Evolutionary conservation across 2,113 vertebrate genomes (phyloP).

Genomic region (Sebastes schlegelii): DNA sequence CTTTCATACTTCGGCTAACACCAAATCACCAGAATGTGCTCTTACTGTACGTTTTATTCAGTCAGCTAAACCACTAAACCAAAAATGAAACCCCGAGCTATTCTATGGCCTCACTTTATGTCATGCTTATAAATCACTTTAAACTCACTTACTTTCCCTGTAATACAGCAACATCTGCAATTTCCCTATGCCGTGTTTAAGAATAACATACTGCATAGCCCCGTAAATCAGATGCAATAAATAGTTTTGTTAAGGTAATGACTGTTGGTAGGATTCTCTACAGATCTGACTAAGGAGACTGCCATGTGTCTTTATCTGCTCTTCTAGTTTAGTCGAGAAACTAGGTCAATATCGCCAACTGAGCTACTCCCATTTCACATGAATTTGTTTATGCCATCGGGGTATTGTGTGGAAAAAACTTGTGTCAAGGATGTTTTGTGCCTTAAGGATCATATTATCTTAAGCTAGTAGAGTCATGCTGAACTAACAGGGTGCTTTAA

Average conservation of each 20-base stretch:
- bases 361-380: conserved; percentile 31
- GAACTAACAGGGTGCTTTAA: conserved; percentile 39
- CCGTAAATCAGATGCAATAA: conserved; percentile 22
- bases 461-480: conserved; percentile 38
- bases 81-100: conserved; percentile 50
- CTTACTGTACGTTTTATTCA: conserved; percentile 60
- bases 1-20: conserved; percentile 31
- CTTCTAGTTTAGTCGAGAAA: conserved; percentile 23
- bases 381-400: conserved; percentile 31
- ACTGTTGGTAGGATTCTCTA: conserved; percentile 8
- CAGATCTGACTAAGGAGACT: conserved; percentile 20
- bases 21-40: conserved; percentile 65
- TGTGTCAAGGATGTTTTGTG: conserved; percentile 12
- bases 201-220: conserved; percentile 9
- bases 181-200: conserved; percentile 16
- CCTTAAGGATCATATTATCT: conserved; percentile 30
- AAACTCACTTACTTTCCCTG: conserved; percentile 25
- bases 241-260: conserved; percentile 5
- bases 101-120: conserved; percentile 32
- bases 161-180: conserved; percentile 36
- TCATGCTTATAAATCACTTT: conserved; percentile 52
- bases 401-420: conserved; percentile 13
- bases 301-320: conserved; percentile 16
- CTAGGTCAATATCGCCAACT: conserved; percentile 17
- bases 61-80: conserved; percentile 66